These are phyloP conservation scores for Mesocricetus auratus DNA, from an alignment of 2,113 vertebrate species.

Conservation along the genomic window DNA sequence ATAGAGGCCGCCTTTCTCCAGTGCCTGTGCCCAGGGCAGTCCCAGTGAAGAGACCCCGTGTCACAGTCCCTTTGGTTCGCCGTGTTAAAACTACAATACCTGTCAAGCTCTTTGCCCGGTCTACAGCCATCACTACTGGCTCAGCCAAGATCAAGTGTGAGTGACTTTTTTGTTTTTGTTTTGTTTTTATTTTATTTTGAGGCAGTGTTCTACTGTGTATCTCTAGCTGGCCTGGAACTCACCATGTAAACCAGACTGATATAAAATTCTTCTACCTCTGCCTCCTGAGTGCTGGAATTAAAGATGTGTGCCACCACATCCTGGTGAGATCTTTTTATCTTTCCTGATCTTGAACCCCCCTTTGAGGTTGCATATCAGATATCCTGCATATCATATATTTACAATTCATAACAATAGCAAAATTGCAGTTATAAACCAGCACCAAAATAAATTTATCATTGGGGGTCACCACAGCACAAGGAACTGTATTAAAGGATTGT, in stretches of 20 bases:
- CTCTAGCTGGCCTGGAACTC: not conserved
- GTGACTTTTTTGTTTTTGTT: constrained; percentile 67
- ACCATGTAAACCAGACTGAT: not conserved
- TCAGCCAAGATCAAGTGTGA: constrained; percentile 92
- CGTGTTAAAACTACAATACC: constrained; percentile 93
- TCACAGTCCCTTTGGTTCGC: constrained; percentile 93
- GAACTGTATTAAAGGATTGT: not conserved
- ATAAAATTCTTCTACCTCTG: not conserved
- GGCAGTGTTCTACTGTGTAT: not conserved
- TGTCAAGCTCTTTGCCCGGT: constrained; percentile 91
- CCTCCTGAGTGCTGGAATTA: not conserved
- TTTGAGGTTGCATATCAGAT: not conserved
- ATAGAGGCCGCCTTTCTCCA: constrained; percentile 91
- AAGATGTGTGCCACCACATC: not conserved
- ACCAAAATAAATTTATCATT: not conserved
- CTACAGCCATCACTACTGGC: constrained; percentile 88
- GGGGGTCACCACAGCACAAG: not conserved
- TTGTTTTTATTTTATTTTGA: not conserved
- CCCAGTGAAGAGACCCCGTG: constrained; percentile 92
- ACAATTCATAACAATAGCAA: not conserved
- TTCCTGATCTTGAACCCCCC: not conserved
- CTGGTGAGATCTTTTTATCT: not conserved
- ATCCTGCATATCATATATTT: not conserved
- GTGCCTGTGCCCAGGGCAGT: constrained; percentile 91
- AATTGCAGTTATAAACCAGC: not conserved